Evolutionary conservation across 2,113 vertebrate genomes (phyloP), one percentile per base, ranked within the genome.

Genomic region (Dipodomys ordii): DNA sequence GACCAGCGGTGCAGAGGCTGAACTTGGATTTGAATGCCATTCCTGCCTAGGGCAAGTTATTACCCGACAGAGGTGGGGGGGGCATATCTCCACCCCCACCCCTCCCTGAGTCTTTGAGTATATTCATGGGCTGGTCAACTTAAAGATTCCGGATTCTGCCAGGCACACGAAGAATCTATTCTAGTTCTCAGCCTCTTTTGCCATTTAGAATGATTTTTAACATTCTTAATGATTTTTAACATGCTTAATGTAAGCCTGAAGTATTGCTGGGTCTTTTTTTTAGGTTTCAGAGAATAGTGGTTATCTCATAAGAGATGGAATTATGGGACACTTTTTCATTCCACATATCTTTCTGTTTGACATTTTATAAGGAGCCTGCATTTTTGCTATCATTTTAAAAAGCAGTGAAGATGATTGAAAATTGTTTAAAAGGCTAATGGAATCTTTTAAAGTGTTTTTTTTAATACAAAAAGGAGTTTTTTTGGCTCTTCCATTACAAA

Each of bases 301-400:
- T 88, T 83, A 68, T 89, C 77, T 91, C 87, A 28, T 25, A 90
- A 73, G 53, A 87, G 85, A 82, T 65, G 32, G 44, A 90, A 87
- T 80, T 68, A 85, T 0, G 0, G 79, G 53, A 74, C 78, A 64
- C n/a, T 68, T 91, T 88, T 91, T 79, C 46, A 82, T 57, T 27
- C 28, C 12, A 6, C 7, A 1, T n/a, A 82, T 62, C 71, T 85
- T 84, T 91, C 83, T 81, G 4, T 94, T 93, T 95, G 96, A 96
- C 87, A 90, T 92, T 88, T 96, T 92, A 64, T 90, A 91, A 87
- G 68, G 46, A 57, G 10, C 6, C 83, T 71, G 12, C 1, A 3
- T 85, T 95, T 74, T 94, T 93, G 81, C 86, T 93, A 93, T 88
- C 83, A 62, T 96, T 91, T 94, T 28, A n/a, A 82, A 93, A 97